Evolutionary conservation across 2,797 vertebrate genomes (phyloP).

Genomic region (Cyclura pinguis): DNA sequence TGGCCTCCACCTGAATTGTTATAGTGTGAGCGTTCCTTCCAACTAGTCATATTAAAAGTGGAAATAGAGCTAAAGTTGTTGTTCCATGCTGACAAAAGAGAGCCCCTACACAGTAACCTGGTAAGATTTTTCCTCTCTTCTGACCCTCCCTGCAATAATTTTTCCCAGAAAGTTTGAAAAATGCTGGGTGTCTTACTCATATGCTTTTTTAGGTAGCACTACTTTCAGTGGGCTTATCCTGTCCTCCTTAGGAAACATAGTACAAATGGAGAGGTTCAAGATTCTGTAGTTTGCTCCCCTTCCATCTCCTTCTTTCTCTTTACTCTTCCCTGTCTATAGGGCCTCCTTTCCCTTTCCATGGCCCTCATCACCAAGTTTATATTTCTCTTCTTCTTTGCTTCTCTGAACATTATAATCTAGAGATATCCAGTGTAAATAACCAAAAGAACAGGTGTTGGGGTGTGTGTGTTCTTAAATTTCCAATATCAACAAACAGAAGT

Average conservation of each 20-base stretch:
- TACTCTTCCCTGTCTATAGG: background rate
- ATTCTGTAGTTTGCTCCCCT: background rate
- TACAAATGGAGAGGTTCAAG: too few species aligned
- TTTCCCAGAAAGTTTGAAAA: background rate
- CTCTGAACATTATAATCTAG: background rate
- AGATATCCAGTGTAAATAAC: background rate
- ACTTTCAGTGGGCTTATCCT: background rate
- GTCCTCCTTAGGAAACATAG: background rate
- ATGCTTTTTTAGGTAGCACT: too few species aligned
- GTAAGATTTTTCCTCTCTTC: background rate
- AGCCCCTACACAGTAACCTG: background rate
- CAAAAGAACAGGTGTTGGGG: background rate
- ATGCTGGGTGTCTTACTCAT: background rate
- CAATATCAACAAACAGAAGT: background rate
- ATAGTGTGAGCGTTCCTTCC: background rate
- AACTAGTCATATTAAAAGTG: conserved; percentile 23
- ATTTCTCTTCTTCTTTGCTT: background rate
- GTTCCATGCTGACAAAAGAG: background rate
- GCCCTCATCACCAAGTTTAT: background rate
- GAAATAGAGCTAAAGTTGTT: background rate
- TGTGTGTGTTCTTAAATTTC: background rate
- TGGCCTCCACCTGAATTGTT: background rate
- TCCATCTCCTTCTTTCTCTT: background rate
- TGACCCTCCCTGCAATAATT: background rate
- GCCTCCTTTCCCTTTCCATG: background rate